Base-by-base conservation (phyloP, 2,113 vertebrate genomes). In the Psettodes erumei region DNA sequence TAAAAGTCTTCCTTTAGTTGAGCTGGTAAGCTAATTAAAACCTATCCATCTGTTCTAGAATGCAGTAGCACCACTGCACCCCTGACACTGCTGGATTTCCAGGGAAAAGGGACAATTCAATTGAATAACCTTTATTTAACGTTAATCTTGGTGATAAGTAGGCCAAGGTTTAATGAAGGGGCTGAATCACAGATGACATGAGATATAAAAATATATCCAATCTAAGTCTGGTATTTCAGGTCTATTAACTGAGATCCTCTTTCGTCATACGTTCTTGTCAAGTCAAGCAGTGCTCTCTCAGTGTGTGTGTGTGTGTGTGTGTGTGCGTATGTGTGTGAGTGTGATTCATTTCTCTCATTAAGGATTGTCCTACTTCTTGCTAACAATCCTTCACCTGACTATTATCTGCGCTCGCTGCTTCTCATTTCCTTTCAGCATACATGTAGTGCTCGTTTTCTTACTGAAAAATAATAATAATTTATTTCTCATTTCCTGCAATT, bases 61-160 rank as follows among this genome's bases (percentile, higher is more conserved):
- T 45, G 53, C 42, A 28, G 23, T 48, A 35, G 21, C 32, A 64
- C 27, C 38, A 3, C 23, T 8, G 59, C 40, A 71, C 78, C 60
- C 71, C 70, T 32, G 67, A 77, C 50, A 76, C 38, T 19, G 2
- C 32, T 50, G 64, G 42, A 66, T 86, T 69, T 83, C 76, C 62
- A 66, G 48, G 73, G 70, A 54, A 77, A 72, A 73, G 45, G 68
- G 55, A 66, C 38, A 63, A 66, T 78, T 90, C 56, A 88, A 77
- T 88, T 71, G 21, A 72, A 75, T 72, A 73, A 75, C n/a, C 72
- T 86, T 87, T 88, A 87, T 81, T 87, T 86, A 87, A 88, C 9
- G 68, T 77, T 74, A 81, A 56, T 85, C 65, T 68, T 30, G 23
- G 59, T 21, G 48, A 71, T 66, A 84, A 86, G 73, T 79, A 82